phyloP scores from a whole-genome alignment of 2,113 vertebrate species.

The Fulica atra region DNA sequence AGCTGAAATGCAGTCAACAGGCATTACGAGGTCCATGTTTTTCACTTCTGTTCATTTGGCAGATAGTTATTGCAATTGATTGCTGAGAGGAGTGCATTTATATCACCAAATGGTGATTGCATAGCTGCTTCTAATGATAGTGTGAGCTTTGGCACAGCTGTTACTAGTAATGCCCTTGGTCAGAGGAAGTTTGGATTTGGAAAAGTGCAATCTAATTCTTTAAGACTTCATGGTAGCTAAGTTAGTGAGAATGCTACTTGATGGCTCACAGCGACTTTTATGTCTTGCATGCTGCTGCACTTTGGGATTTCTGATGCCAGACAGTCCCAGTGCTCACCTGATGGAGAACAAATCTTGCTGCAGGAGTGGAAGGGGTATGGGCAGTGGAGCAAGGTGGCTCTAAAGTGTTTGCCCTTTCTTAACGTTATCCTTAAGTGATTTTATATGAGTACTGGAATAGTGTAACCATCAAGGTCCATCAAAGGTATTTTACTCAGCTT shows the following conservation, averaged over 20 bases:
- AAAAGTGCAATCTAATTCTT: background rate
- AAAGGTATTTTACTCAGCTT: background rate
- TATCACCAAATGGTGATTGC: background rate
- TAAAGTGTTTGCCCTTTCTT: background rate
- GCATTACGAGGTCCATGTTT: background rate
- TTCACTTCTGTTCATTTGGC: background rate
- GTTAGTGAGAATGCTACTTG: background rate
- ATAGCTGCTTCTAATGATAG: background rate
- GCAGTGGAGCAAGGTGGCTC: background rate
- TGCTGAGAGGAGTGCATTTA: background rate
- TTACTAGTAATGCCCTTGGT: background rate
- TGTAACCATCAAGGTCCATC: background rate
- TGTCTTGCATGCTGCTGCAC: background rate
- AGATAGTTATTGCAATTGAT: accelerated
- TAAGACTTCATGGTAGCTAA: background rate
- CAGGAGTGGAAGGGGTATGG: background rate
- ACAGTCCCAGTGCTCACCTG: background rate
- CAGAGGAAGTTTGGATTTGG: background rate
- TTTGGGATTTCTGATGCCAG: background rate
- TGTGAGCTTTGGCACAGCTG: background rate
- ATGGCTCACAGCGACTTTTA: background rate
- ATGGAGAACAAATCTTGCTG: background rate
- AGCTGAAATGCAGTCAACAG: background rate
- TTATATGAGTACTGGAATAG: background rate
- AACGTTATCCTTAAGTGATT: background rate